Base-by-base conservation (phyloP, 2,888 invertebrate species). In the Choreutis nemorana region DNA sequence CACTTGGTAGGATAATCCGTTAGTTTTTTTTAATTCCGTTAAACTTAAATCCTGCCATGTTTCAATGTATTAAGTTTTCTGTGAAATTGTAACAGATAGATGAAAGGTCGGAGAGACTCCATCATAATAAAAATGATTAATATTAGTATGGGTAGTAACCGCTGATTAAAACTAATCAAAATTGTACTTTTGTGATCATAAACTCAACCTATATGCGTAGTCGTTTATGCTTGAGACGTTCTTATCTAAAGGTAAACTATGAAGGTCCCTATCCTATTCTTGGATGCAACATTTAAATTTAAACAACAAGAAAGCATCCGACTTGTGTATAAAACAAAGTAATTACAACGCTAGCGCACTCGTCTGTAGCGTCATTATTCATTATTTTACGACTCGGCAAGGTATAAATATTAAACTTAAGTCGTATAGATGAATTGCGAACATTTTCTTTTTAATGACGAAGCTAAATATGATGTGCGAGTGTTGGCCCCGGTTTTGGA, bases 321-420 rank as follows among this genome's bases (percentile, higher is more conserved):
- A 60, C 60, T 49, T 56, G 53, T 61, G 61, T 71, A 72, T 71
- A 67, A 65, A 71, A 57, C 68, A 55, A 58, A 61, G 73, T 72
- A 77, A 77, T 75, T 75, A 73, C 73, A 70, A 58, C 71, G 67
- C 75, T 71, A 66, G 73, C 70, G 58, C 67, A 66, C 70, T 71
- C 73, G 64, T 62, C 70, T 57, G 64, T 65, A 66, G 63, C 68
- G 73, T 75, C 73, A 77, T 77, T 78, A 78, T 77, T 73, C 77
- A 77, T 75, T 73, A 63, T 68, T 77, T 78, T 77, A 78, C 72
- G 78, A 75, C 73, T 67, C 59, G 66, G 66, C 70, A 64, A 75
- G 73, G 70, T 78, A 77, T 78, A 78, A 78, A 77, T 77, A 75
- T 75, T 73, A 73, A 77, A 73, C 67, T 66, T 64, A 58, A 64